Percentiles rank a stretch among this genome's conserved stretches.
phyloP scores from a whole-genome alignment of 1,140 invertebrate genomes.

The Lucilia cuprina region DNA sequence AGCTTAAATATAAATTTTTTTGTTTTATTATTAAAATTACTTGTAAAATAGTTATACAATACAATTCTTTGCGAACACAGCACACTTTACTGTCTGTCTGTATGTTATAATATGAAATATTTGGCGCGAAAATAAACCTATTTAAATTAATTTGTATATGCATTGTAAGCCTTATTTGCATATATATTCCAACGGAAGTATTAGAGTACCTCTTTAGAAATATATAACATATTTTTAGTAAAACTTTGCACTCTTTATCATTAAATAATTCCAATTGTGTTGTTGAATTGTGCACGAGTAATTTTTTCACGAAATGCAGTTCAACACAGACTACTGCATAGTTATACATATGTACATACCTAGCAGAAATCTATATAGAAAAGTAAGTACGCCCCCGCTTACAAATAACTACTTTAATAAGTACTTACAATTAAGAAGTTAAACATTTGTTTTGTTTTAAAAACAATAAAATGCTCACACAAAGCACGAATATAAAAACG shows the following conservation, averaged over 20 bases:
- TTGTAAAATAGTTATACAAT: not conserved
- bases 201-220: not conserved
- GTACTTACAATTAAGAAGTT: no score
- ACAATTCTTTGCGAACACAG: no score
- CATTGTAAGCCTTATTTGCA: not conserved
- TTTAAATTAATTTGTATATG: not conserved
- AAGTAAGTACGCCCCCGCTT: no score
- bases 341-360: not conserved
- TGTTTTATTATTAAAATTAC: not conserved
- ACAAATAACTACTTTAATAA: no score
- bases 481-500: no score
- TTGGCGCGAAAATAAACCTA: slow-evolving; percentile 7
- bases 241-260: not conserved
- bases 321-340: not conserved
- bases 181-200: not conserved
- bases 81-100: no score
- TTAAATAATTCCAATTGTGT: slow-evolving; percentile 12
- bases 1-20: not conserved
- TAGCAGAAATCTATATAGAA: no score
- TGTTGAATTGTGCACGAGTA: not conserved
- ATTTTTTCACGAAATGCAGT: slow-evolving; percentile 3
- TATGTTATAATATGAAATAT: not conserved
- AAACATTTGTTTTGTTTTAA: no score
- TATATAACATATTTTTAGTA: not conserved
- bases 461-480: no score